Conservation (phyloP, 2,888 invertebrate species). For the Antheraea assamensis region DNA sequence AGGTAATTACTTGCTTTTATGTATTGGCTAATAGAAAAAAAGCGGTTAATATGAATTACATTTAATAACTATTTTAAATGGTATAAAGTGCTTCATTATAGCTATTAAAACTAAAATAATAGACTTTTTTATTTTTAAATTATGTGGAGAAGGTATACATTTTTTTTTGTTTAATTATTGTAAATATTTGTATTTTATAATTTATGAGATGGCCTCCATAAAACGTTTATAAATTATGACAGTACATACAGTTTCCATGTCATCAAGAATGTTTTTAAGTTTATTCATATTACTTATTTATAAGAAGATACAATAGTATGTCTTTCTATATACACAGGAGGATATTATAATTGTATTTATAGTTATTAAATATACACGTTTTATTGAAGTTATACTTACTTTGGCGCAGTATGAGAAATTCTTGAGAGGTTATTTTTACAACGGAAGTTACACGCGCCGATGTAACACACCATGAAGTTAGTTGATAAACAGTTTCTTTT, state of each 20-base stretch:
- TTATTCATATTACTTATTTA: not conserved
- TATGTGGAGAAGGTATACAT: not conserved
- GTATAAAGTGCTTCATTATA: not conserved
- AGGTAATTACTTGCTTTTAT: constrained; percentile 35
- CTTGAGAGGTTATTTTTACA: too few species aligned
- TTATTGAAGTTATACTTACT: too few species aligned
- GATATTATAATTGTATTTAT: too few species aligned
- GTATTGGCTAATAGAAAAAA: constrained; percentile 7
- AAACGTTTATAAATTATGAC: not conserved
- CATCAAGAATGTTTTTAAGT: not conserved
- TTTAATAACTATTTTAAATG: constrained; percentile 1
- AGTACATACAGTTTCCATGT: not conserved
- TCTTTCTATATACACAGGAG: not conserved
- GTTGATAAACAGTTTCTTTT: too few species aligned
- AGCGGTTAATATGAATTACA: not conserved
- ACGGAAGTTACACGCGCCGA: too few species aligned
- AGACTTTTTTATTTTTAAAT: not conserved
- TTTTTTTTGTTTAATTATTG: not conserved
- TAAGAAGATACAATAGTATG: not conserved
- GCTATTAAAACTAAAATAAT: not conserved
- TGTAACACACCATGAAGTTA: too few species aligned
- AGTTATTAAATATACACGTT: too few species aligned
- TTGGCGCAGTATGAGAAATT: too few species aligned
- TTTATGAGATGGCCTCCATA: not conserved
- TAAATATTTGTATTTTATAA: not conserved